Conservation (phyloP, 2,888 invertebrate species). For the Mesorhabditis sp. region DNA sequence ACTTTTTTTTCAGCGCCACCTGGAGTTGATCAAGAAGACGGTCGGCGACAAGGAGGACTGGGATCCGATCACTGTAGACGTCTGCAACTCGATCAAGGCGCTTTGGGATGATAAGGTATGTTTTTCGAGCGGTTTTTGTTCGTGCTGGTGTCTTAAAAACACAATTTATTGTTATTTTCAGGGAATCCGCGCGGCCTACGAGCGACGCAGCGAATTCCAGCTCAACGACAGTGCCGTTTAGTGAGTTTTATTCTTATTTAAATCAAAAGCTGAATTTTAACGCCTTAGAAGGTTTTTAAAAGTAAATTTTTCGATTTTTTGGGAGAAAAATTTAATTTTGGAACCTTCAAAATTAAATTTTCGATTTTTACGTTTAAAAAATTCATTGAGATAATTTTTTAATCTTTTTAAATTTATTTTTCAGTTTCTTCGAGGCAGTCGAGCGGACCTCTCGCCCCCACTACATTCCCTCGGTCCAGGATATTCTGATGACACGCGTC, state of each 20-base stretch:
- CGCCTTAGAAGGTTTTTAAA: neutral
- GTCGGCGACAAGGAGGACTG: conserved; percentile 5
- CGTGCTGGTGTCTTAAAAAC: conserved; percentile 79
- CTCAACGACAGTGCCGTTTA: conserved; percentile 99
- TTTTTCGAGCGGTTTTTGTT: too few relatives aligned
- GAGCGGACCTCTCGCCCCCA: conserved; percentile 31
- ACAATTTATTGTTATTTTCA: neutral
- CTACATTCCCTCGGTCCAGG: conserved; percentile 23
- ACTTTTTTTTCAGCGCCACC: neutral
- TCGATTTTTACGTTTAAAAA: too few relatives aligned
- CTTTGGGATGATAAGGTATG: conserved; percentile 86
- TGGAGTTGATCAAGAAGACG: neutral
- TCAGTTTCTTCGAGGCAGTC: conserved; percentile 37
- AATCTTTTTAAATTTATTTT: conserved; percentile 4
- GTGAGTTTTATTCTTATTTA: conserved; percentile 62
- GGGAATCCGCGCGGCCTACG: conserved; percentile 56
- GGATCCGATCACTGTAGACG: conserved; percentile 19
- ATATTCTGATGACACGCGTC: neutral
- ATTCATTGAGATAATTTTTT: neutral
- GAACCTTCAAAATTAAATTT: too few relatives aligned
- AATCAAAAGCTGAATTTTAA: neutral
- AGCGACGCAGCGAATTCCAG: conserved; percentile 98
- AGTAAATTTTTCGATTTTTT: neutral
- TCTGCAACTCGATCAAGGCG: conserved; percentile 27
- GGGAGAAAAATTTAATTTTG: too few relatives aligned